Percentiles rank a stretch among this genome's conserved stretches.
These are phyloP conservation scores for Adelognathus sp. DNA, from an alignment of 2,888 invertebrate genomes.

Conservation along the genomic window DNA sequence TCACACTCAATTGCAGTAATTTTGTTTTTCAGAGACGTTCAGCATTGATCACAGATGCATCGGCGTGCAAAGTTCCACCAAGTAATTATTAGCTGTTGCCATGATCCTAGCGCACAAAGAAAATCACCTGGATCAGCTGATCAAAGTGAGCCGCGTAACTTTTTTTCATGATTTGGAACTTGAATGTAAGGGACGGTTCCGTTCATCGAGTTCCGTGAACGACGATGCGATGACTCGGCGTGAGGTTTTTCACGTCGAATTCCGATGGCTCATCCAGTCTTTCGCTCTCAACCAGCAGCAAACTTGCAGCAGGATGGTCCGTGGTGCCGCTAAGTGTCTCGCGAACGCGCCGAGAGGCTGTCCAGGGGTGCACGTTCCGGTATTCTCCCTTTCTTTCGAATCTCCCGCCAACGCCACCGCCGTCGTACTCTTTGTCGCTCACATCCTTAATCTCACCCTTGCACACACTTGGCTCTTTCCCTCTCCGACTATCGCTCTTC, in stretches of 20 bases:
- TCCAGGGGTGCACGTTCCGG: slow-evolving; percentile 31
- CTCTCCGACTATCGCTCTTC: slow-evolving; percentile 8
- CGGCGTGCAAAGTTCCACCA: too few species aligned
- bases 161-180: too few species aligned
- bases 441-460: slow-evolving; percentile 16
- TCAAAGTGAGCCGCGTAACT: too few species aligned
- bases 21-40: too few species aligned
- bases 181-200: too few species aligned
- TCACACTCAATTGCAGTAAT: too few species aligned
- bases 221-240: slow-evolving; percentile 4
- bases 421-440: slow-evolving; percentile 1
- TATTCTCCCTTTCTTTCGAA: slow-evolving; percentile 34
- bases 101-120: too few species aligned
- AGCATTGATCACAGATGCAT: too few species aligned
- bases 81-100: too few species aligned
- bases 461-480: neutral
- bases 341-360: slow-evolving; percentile 27
- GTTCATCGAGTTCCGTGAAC: neutral
- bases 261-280: neutral
- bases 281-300: neutral
- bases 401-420: neutral
- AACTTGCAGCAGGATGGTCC: neutral
- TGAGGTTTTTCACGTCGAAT: slow-evolving; percentile 15
- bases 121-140: too few species aligned
- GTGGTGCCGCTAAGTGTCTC: neutral